Evolutionary conservation across 2,797 vertebrate genomes (phyloP).

Genomic region (Cynopterus sphinx): DNA sequence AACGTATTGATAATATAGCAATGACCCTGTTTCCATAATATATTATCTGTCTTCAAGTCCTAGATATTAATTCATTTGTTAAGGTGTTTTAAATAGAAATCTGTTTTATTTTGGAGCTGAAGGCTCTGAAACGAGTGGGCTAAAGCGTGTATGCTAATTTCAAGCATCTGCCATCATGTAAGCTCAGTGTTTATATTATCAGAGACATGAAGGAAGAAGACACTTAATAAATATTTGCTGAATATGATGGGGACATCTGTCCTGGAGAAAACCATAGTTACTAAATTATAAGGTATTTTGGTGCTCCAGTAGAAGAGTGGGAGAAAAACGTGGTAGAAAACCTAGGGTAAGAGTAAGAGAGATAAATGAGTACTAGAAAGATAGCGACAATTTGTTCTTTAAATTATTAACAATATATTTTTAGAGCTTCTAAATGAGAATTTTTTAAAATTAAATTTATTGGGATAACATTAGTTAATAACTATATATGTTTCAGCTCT

Average conservation of each 20-base stretch:
- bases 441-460: background rate
- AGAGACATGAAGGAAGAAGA: background rate
- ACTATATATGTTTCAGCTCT: too few species aligned
- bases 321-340: background rate
- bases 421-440: background rate
- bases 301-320: background rate
- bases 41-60: background rate
- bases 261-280: background rate
- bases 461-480: too few species aligned
- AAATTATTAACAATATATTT: background rate
- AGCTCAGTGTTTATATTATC: too few species aligned
- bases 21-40: background rate
- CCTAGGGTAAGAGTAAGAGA: background rate
- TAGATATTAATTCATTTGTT: background rate
- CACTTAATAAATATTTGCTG: background rate
- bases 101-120: too few species aligned
- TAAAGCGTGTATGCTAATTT: too few species aligned
- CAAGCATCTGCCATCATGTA: too few species aligned
- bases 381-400: background rate
- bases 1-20: background rate
- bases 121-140: too few species aligned
- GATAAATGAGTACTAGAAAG: background rate
- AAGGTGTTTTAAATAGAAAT: too few species aligned
- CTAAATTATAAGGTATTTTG: background rate
- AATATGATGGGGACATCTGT: background rate